These are phyloP conservation scores for Sinocyclocheilus grahami DNA, from an alignment of 2,113 vertebrate species.

Conservation along the genomic window DNA sequence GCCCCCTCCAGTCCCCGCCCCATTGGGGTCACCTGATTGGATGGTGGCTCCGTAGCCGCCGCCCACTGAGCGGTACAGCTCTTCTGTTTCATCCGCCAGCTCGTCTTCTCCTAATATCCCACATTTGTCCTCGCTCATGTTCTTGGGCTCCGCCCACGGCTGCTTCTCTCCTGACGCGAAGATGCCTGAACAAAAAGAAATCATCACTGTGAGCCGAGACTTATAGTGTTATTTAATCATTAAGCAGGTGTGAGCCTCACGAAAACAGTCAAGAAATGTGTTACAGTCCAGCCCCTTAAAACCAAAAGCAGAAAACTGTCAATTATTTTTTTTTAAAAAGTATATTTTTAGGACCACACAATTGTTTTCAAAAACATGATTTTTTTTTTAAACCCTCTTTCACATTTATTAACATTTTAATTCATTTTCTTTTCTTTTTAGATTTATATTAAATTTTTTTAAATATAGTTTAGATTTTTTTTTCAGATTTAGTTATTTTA, in stretches of 20 bases:
- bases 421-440: too few species aligned
- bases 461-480: too few species aligned
- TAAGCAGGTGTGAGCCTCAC: not conserved
- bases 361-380: too few species aligned
- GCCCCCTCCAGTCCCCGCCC: constrained; percentile 56
- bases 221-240: not conserved
- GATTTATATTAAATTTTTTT: too few species aligned
- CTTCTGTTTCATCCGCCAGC: constrained; percentile 93
- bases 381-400: too few species aligned
- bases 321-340: too few species aligned
- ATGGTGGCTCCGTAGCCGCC: constrained; percentile 89
- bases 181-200: constrained; percentile 77
- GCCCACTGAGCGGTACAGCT: constrained; percentile 84
- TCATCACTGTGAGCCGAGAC: not conserved
- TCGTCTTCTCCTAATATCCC: constrained; percentile 97
- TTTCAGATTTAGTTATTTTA: too few species aligned
- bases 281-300: too few species aligned
- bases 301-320: too few species aligned
- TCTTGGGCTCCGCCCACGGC: constrained; percentile 94
- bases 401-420: too few species aligned
- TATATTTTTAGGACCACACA: too few species aligned
- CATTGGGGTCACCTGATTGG: constrained; percentile 74
- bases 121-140: constrained; percentile 93
- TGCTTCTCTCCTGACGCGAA: constrained; percentile 98
- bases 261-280: not conserved